Percentiles rank a stretch among this genome's conserved stretches.
These are phyloP conservation scores for Mythimna impura DNA, from an alignment of 2,888 invertebrate species.

Conservation along the genomic window DNA sequence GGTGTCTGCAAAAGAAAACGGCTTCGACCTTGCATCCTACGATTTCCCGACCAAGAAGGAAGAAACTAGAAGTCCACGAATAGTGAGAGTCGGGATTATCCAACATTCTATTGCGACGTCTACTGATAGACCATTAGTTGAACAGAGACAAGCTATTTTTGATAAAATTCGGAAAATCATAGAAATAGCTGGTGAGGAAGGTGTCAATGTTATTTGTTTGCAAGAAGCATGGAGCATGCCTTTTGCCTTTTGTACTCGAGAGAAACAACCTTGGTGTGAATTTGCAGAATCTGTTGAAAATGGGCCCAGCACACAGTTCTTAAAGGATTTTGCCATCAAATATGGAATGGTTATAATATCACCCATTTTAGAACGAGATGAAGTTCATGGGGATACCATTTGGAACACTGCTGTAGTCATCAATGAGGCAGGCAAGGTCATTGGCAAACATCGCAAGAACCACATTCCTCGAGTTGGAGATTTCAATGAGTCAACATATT, in stretches of 20 bases:
- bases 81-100: slow-evolving; percentile 95
- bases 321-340: slow-evolving; percentile 94
- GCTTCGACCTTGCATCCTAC: slow-evolving; percentile 95
- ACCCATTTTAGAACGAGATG: slow-evolving; percentile 98
- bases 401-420: slow-evolving; percentile 99
- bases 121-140: slow-evolving; percentile 93
- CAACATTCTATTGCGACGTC: slow-evolving; percentile 96
- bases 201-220: slow-evolving; percentile 97
- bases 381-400: slow-evolving; percentile 95
- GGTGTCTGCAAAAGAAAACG: slow-evolving; percentile 85
- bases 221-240: slow-evolving; percentile 99
- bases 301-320: slow-evolving; percentile 96
- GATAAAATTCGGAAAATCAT: slow-evolving; percentile 94
- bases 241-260: slow-evolving; percentile 99
- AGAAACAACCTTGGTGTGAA: slow-evolving; percentile 99
- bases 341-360: slow-evolving; percentile 98
- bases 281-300: slow-evolving; percentile 97
- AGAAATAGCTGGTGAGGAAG: slow-evolving; percentile 93
- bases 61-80: slow-evolving; percentile 92
- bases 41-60: slow-evolving; percentile 93
- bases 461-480: slow-evolving; percentile 99
- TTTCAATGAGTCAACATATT: slow-evolving; percentile 99
- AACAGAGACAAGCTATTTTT: slow-evolving; percentile 95
- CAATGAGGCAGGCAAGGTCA: slow-evolving; percentile 94
- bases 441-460: slow-evolving; percentile 99